phyloP scores from a whole-genome alignment of 1,140 invertebrate genomes.

The Orussus abietinus region DNA sequence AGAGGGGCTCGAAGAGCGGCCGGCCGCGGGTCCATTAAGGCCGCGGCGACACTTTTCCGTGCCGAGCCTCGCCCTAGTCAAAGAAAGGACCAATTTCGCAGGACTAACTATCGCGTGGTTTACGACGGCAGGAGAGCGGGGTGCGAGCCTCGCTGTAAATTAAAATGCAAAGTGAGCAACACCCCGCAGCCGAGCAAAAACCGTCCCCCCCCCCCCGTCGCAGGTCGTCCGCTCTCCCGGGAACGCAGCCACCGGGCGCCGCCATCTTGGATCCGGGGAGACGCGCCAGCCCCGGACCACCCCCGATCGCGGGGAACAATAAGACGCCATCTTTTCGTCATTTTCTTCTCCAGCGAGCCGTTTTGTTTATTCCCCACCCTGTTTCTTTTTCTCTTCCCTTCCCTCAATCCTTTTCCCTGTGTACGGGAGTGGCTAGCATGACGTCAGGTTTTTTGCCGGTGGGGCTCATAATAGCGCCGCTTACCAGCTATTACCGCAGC shows the following conservation, averaged over 20 bases:
- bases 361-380: conserved; percentile 5
- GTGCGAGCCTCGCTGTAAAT: conserved; percentile 21
- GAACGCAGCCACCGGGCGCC: too few relatives aligned
- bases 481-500: conserved; percentile 37
- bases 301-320: conserved; percentile 30
- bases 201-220: conserved; percentile 17
- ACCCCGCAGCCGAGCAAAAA: conserved; percentile 6
- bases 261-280: too few relatives aligned
- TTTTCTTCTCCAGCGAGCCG: background rate
- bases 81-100: conserved; percentile 22
- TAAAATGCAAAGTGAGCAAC: conserved; percentile 25
- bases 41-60: too few relatives aligned
- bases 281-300: too few relatives aligned
- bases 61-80: conserved; percentile 10
- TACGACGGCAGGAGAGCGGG: conserved; percentile 9
- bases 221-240: conserved; percentile 17
- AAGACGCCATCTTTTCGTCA: conserved; percentile 23
- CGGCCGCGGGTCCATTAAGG: too few relatives aligned
- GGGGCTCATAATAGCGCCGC: conserved; percentile 32
- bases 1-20: too few relatives aligned
- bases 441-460: conserved; percentile 28
- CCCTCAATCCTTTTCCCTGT: conserved; percentile 7
- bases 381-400: conserved; percentile 13
- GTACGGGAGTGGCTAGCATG: conserved; percentile 27
- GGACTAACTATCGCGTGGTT: conserved; percentile 24